Base-by-base conservation (phyloP, 2,888 invertebrate species). In the Neria commutata region DNA sequence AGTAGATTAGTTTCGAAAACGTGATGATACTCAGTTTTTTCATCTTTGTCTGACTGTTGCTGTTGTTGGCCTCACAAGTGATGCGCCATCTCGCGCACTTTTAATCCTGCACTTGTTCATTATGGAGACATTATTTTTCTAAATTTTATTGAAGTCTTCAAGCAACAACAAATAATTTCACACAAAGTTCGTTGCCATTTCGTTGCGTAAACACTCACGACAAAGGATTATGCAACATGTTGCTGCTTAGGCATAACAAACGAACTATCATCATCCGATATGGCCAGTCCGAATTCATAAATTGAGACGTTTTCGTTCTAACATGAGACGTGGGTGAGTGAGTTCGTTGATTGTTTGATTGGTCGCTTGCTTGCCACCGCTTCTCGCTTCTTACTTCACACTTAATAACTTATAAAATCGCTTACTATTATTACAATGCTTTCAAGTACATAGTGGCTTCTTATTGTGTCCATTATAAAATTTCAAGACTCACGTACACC, bases 141-240 rank as follows among this genome's bases (percentile, higher is more conserved):
- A 37, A 37, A 37, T n/a, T 14, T 11, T 37, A 29, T 11, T 29
- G 37, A 37, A n/a, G n/a, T n/a, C n/a, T n/a, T n/a, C n/a, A n/a
- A n/a, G n/a, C n/a, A n/a, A n/a, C n/a, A n/a, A n/a, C n/a, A n/a
- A n/a, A n/a, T n/a, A n/a, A n/a, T n/a, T n/a, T n/a, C 37, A 14
- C n/a, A 4, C 4, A 37, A 14, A 37, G 37, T 37, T 37, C 37
- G 37, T 37, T 37, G 37, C 37, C 37, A 37, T n/a, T 37, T 14
- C 37, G 37, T 14, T 14, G 37, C 8, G n/a, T 37, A 49, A 40
- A 52, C 3, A 47, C 19, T n/a, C 23, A 45, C 10, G 1, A 19
- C 40, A 63, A 62, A 70, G 71, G 72, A 71, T 72, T 72, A 72
- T 72, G 71, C 67, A 71, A 71, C 23, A 21, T 40, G 16, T 40